Percentiles rank a stretch among this genome's conserved stretches.
Evolutionary conservation across 2,888 invertebrate genomes (phyloP).

Genomic region (Mythimna vitellina): DNA sequence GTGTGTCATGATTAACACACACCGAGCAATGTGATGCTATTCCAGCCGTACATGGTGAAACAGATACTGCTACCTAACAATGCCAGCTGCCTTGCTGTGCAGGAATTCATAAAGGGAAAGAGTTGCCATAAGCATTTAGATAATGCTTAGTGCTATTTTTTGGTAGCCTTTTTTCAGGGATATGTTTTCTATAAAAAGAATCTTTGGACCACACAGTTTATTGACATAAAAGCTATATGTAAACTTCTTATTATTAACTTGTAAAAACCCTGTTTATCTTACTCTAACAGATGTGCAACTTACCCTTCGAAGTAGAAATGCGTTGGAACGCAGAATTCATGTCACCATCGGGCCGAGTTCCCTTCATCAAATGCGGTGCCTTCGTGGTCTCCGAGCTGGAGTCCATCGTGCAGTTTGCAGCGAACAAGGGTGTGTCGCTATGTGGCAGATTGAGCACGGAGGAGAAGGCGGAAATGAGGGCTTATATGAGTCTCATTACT

Average conservation of each 20-base stretch:
- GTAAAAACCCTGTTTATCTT: neutral
- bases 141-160: too few species aligned
- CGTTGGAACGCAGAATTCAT: constrained; percentile 98
- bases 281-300: constrained; percentile 93
- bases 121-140: too few species aligned
- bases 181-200: too few species aligned
- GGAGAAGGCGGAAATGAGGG: constrained; percentile 97
- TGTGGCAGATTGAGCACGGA: constrained; percentile 93
- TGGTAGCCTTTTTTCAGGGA: too few species aligned
- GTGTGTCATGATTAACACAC: too few species aligned
- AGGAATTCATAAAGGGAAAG: constrained; percentile 94
- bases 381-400: constrained; percentile 97
- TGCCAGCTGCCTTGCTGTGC: constrained; percentile 97
- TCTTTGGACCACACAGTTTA: too few species aligned
- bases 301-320: constrained; percentile 95
- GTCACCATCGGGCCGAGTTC: constrained; percentile 98
- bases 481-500: constrained; percentile 97
- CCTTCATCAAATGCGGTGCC: constrained; percentile 97
- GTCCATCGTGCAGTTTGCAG: constrained; percentile 97
- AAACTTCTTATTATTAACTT: too few species aligned
- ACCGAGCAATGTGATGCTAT: too few species aligned
- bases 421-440: constrained; percentile 95
- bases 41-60: constrained; percentile 97
- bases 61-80: constrained; percentile 98
- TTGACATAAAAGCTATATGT: too few species aligned